phyloP scores from a whole-genome alignment of 2,797 vertebrate species.

The Ctenochaetus hawaiiensis region DNA sequence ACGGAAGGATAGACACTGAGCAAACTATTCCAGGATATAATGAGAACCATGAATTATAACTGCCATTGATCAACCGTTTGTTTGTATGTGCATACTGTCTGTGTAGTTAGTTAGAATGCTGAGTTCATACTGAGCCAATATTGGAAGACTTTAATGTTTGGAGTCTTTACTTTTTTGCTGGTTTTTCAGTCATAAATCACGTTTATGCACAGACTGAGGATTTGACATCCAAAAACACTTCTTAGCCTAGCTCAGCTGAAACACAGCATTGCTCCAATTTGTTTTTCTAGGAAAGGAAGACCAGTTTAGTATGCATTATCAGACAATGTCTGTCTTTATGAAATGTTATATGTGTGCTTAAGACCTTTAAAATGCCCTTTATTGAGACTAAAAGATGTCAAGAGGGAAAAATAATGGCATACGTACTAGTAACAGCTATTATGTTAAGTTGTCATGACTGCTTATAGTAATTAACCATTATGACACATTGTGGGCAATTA shows the following conservation, averaged over 20 bases:
- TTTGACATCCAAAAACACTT: neutral
- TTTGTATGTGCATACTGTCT: constrained; percentile 15
- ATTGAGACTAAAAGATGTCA: neutral
- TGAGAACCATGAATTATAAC: constrained; percentile 55
- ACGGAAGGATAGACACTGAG: constrained; percentile 7
- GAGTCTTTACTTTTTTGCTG: constrained; percentile 29
- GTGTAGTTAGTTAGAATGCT: constrained; percentile 5
- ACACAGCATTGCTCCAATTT: constrained; percentile 4
- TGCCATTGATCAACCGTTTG: constrained; percentile 49
- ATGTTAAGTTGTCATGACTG: constrained; percentile 22
- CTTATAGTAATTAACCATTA: constrained; percentile 38
- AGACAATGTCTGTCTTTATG: neutral
- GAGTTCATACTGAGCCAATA: neutral
- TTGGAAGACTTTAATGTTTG: constrained; percentile 53
- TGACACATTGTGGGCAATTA: constrained; percentile 52
- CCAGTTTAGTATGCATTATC: constrained; percentile 9
- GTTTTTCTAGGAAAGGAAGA: constrained; percentile 55
- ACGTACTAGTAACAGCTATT: constrained; percentile 21
- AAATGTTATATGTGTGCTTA: constrained; percentile 11
- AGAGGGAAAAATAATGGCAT: constrained; percentile 2
- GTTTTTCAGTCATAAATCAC: constrained; percentile 2
- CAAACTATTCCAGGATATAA: constrained; percentile 33
- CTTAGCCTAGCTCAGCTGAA: constrained; percentile 6
- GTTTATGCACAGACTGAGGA: constrained; percentile 7
- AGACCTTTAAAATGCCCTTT: constrained; percentile 5